These are phyloP conservation scores for Gortyna flavago DNA, from an alignment of 2,888 invertebrate genomes.

Conservation along the genomic window DNA sequence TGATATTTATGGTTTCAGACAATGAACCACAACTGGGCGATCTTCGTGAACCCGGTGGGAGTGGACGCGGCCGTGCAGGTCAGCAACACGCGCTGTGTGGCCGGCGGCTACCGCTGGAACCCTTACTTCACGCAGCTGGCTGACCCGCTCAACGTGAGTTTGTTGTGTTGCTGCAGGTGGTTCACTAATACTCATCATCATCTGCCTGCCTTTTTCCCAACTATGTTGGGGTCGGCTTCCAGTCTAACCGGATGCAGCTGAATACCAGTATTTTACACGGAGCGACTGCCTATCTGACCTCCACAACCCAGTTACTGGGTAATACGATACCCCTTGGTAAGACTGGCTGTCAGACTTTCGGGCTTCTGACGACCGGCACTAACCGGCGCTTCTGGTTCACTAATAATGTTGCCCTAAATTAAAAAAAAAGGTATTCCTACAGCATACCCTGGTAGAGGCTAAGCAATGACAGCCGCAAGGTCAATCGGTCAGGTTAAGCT, in stretches of 20 bases:
- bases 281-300: no score
- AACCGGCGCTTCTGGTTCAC: no score
- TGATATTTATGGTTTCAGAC: constrained; percentile 92
- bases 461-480: no score
- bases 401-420: neutral
- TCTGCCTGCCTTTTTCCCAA: no score
- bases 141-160: constrained; percentile 95
- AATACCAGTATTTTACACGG: no score
- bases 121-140: constrained; percentile 97
- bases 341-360: no score
- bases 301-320: no score
- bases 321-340: no score
- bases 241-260: no score
- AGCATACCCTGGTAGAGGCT: neutral
- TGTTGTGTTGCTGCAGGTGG: neutral
- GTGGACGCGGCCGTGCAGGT: constrained; percentile 96
- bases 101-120: constrained; percentile 97
- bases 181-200: neutral
- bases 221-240: no score
- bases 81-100: constrained; percentile 95
- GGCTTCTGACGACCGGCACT: no score
- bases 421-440: neutral
- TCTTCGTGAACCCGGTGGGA: constrained; percentile 97
- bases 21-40: constrained; percentile 95
- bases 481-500: no score